These are phyloP conservation scores for Callosobruchus maculatus DNA, from an alignment of 2,888 invertebrate genomes.

Conservation along the genomic window DNA sequence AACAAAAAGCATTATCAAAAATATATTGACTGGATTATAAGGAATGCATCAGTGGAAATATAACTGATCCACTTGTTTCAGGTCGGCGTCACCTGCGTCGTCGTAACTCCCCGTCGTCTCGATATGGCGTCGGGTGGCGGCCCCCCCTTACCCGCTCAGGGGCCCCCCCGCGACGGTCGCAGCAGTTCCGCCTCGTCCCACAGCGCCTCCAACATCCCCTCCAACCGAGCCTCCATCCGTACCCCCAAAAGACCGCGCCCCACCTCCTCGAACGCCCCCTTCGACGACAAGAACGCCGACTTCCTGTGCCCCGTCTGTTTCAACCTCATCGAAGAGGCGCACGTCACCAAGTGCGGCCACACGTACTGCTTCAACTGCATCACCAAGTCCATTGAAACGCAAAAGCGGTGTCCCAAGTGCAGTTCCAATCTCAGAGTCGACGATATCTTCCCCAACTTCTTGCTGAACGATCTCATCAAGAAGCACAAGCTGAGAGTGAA, in stretches of 20 bases:
- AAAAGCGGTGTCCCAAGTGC: constrained; percentile 79
- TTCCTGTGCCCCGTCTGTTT: constrained; percentile 81
- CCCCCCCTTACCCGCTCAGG: background rate
- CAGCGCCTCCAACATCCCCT: constrained; percentile 43
- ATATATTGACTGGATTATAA: background rate
- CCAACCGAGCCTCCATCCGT: constrained; percentile 47
- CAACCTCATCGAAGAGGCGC: constrained; percentile 83
- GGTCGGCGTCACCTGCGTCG: constrained; percentile 43
- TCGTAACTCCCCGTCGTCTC: constrained; percentile 24
- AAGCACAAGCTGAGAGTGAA: constrained; percentile 61
- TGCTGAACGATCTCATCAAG: constrained; percentile 76
- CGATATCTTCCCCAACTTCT: constrained; percentile 83
- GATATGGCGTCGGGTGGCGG: background rate
- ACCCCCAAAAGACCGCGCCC: constrained; percentile 53
- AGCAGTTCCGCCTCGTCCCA: constrained; percentile 49
- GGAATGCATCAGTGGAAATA: background rate
- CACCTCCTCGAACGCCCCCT: constrained; percentile 49
- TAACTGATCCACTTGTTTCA: constrained; percentile 51
- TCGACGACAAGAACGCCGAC: constrained; percentile 66
- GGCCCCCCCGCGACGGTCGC: constrained; percentile 45
- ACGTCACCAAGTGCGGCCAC: constrained; percentile 89
- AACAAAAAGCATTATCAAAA: background rate
- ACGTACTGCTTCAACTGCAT: constrained; percentile 88
- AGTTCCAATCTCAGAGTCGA: constrained; percentile 65
- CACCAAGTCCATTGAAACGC: constrained; percentile 60